Evolutionary conservation across 1,140 invertebrate species (phyloP), one percentile per base, ranked within the genome.

Genomic region (Ridgeia piscesae): DNA sequence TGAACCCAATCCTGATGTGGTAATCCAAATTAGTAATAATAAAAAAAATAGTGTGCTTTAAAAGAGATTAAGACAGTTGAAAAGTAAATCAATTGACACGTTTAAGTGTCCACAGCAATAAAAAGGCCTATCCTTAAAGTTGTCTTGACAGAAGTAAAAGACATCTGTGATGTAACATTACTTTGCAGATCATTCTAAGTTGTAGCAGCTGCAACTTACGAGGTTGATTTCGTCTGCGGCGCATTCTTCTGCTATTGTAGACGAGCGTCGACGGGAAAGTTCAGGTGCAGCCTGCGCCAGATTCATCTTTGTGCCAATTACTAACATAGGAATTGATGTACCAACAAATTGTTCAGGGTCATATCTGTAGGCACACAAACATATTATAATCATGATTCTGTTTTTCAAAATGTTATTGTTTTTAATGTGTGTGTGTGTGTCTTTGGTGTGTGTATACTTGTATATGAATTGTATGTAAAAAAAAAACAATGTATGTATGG

Each of bases 261-360:
- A 98, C 0, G 97, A 96, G 93, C 97, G 92, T 33, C 93, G 93
- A 33, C 94, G 92, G 35, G 92, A 91, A 33, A 92, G 93, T 35
- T 95, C 95, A 92, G 95, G 93, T 9, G 96, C 94, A 94, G 98
- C 97, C 94, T 98, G 97, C 17, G 97, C 97, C 92, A 98, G 96
- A 96, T 99, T 98, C 92, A 97, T 96, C 95, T 99, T 99, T 6
- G 98, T 99, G 35, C 98, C 99, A 94, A 99, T 97, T 0, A 99
- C 98, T 94, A 99, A 96, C 94, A 99, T 98, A 33, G 99, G 98
- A 94, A 99, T 97, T 97, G 98, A 95, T 93, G 94, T 95, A 35
- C 95, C 96, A 33, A 98, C 97, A 96, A 99, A 98, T 95, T 98
- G 98, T 96, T 99, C 98, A 90, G 98, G 97, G 97, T 99, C 98